These are phyloP conservation scores for Teleopsis dalmanni DNA, from an alignment of 1,140 invertebrate species.

Conservation along the genomic window DNA sequence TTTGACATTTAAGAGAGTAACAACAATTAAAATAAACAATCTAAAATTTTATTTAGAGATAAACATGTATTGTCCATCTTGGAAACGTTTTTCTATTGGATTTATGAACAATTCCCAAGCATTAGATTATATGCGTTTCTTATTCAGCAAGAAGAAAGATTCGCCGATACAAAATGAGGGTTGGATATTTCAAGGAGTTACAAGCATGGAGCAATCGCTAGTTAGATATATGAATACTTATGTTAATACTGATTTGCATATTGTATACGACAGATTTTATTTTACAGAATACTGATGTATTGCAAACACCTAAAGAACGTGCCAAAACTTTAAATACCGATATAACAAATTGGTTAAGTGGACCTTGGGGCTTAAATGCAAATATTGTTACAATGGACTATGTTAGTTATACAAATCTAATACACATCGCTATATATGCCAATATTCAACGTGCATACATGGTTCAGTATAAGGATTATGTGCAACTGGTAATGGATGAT, in stretches of 20 bases:
- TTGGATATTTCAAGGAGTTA: constrained; percentile 32
- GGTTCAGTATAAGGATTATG: constrained; percentile 24
- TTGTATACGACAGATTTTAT: neutral
- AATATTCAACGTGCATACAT: constrained; percentile 34
- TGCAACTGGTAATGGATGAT: constrained; percentile 31
- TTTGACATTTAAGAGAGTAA: too few species aligned
- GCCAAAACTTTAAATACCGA: constrained; percentile 31
- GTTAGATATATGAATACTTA: neutral
- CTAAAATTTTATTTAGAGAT: constrained; percentile 21
- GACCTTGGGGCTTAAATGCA: constrained; percentile 47
- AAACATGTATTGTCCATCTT: constrained; percentile 24
- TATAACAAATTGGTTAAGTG: constrained; percentile 28
- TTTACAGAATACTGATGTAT: constrained; percentile 20
- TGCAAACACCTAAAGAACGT: constrained; percentile 32
- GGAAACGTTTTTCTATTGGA: constrained; percentile 35
- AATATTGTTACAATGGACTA: constrained; percentile 55
- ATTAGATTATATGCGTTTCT: constrained; percentile 32
- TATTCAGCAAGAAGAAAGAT: constrained; percentile 30
- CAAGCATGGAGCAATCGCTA: constrained; percentile 30
- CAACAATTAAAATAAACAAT: neutral
- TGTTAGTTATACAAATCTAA: constrained; percentile 54
- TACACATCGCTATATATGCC: constrained; percentile 48
- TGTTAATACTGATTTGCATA: neutral
- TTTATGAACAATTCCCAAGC: constrained; percentile 31
- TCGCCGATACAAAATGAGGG: constrained; percentile 30